Base-by-base conservation (phyloP, 2,888 invertebrate genomes). In the Tribolium freemani region DNA sequence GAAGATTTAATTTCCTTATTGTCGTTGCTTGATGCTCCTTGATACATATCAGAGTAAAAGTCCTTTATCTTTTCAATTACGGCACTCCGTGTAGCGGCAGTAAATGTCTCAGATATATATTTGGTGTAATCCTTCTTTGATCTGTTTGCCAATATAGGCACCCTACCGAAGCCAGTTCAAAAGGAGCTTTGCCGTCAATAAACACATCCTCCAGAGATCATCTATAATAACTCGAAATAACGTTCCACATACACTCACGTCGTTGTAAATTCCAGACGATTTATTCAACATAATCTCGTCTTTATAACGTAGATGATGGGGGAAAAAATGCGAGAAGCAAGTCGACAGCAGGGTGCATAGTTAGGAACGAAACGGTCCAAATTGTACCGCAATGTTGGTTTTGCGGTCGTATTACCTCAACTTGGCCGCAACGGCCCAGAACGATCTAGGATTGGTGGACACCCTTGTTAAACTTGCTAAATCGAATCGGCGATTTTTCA, bases 361-460 rank as follows among this genome's bases (percentile, higher is more conserved):
- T 46, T 68, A 60, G 66, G 70, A 73, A 69, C 71, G 72, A 75
- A 77, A 73, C 70, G 75, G 70, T 60, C 53, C 75, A 71, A 75
- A 73, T 75, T 73, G 69, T 63, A 75, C 77, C 77, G 72, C 77
- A 77, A 67, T 71, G 73, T 71, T 71, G 77, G 77, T 75, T 76
- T 77, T 76, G 78, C 75, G 78, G 78, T 74, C 50, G 56, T 66
- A 75, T 75, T 76, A 77, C 75, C 74, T 69, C 71, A 57, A 72
- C 72, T 70, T 71, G 45, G 30, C 53, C 61, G 69, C 60, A 69
- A 53, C 45, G 31, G 11, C 38, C 51, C 58, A 10, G 53, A 56
- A 57, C 70, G 61, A 56, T 70, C 70, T 57, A 54, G 48, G 54
- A 64, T 64, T 57, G 69, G 69, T 16, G 16, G 16, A 51, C 69